phyloP scores from a whole-genome alignment of 2,888 invertebrate genomes.

The Phanerotoma sp. region DNA sequence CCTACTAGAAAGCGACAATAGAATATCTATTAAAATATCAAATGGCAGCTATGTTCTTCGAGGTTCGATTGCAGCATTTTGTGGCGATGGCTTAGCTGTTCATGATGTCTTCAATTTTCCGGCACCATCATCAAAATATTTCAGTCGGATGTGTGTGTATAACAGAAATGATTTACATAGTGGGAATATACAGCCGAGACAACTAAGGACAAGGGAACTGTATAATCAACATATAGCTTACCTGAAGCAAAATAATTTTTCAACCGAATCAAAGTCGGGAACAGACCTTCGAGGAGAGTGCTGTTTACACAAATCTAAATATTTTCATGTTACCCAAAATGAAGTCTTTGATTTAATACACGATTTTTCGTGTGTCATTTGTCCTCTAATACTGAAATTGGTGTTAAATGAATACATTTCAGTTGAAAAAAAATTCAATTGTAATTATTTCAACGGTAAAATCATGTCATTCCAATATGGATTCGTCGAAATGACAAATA shows the following conservation, averaged over 20 bases:
- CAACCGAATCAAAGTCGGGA: constrained; percentile 6
- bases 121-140: constrained; percentile 28
- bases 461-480: constrained; percentile 14
- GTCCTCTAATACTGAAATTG: constrained; percentile 29
- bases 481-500: constrained; percentile 16
- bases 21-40: constrained; percentile 18
- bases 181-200: neutral
- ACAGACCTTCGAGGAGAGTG: constrained; percentile 23
- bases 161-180: constrained; percentile 18
- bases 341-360: constrained; percentile 24
- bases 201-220: constrained; percentile 21
- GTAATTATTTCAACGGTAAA: neutral
- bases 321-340: constrained; percentile 18
- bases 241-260: constrained; percentile 2
- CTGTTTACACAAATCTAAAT: constrained; percentile 14
- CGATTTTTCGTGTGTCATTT: constrained; percentile 26
- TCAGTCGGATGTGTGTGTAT: constrained; percentile 25
- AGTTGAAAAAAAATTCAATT: constrained; percentile 1
- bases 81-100: constrained; percentile 30
- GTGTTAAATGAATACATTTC: neutral
- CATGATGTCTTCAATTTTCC: constrained; percentile 28
- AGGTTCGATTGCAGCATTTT: constrained; percentile 26
- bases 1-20: constrained; percentile 28
- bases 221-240: constrained; percentile 13
- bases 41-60: constrained; percentile 25